Percentiles rank a stretch among this genome's conserved stretches.
Evolutionary conservation across 2,888 invertebrate genomes (phyloP).

Genomic region (Cephus sareptanus): DNA sequence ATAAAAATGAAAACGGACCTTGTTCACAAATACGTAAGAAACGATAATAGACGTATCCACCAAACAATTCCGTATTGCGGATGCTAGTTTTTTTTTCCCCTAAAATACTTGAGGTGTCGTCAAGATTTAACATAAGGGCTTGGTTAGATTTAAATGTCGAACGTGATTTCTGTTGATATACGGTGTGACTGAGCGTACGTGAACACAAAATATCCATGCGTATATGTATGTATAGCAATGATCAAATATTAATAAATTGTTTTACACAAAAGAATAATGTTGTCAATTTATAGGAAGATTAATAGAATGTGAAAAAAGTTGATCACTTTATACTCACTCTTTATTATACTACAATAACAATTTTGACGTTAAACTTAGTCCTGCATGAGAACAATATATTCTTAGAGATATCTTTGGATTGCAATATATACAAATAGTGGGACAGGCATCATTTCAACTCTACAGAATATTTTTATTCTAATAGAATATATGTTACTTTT

Average conservation of each 20-base stretch:
- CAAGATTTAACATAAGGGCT: neutral
- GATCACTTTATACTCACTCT: neutral
- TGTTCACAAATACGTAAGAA: neutral
- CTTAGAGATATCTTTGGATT: neutral
- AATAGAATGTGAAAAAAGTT: neutral
- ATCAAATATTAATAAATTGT: slow-evolving; percentile 48
- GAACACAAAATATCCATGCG: slow-evolving; percentile 27
- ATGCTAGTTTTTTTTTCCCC: neutral
- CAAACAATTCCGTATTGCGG: neutral
- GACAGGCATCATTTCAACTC: neutral
- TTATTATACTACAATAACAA: neutral
- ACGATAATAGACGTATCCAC: neutral
- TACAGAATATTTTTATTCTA: neutral
- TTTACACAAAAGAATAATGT: slow-evolving; percentile 38
- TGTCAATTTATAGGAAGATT: slow-evolving; percentile 4
- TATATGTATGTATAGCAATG: slow-evolving; percentile 44
- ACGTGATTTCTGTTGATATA: neutral
- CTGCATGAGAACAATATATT: neutral
- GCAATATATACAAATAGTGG: neutral
- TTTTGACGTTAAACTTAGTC: neutral
- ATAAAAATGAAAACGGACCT: neutral
- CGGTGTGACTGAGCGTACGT: slow-evolving; percentile 18
- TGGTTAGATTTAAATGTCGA: neutral
- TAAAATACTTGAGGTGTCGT: neutral
- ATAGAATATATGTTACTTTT: neutral